Evolutionary conservation across 2,113 vertebrate species (phyloP), one percentile per base, ranked within the genome.

Genomic region (Fulmarus glacialis): DNA sequence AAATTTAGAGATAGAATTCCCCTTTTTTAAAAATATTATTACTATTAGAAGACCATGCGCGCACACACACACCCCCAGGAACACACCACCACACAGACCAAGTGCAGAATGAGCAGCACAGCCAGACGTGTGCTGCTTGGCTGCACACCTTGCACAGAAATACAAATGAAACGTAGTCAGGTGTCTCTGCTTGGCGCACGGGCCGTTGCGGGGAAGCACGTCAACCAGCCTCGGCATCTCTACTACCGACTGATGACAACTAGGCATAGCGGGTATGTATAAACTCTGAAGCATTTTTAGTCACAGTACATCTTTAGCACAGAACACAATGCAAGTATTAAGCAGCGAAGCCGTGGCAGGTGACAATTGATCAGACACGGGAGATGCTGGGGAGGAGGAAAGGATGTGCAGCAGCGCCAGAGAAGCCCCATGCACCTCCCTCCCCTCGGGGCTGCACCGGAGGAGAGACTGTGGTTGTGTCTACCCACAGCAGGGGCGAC

Each of bases 51-150:
- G 16, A 45, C 9, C 19, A 15, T n/a, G n/a, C 2, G 4, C 15
- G 3, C 38, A 8, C 45, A 19, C 45, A 45, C 45, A 7, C 45
- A 16, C 45, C 45, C 45, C 10, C 42, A 32, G 7, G 5, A 34
- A 11, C 22, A 26, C n/a, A 4, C 2, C n/a, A 12, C 22, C 23
- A 21, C 7, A 1, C 19, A 8, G 34, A 59, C 7, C 19, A 8
- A 60, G 52, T 50, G 6, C 45, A 50, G 79, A 15, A 8, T 1
- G 20, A 80, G n/a, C 8, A 42, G 68, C 87, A 21, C 11, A 40
- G 73, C 27, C 66, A 24, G 56, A 40, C 0, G 1, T 0, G 21
- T 1, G 43, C 23, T 3, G 75, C n/a, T n/a, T 2, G 53, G 30
- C 48, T 14, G 48, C 81, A 60, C 68, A 13, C 18, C 50, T 23